Base-by-base conservation (phyloP, 1,140 invertebrate genomes). In the Drosophila kanapiae region DNA sequence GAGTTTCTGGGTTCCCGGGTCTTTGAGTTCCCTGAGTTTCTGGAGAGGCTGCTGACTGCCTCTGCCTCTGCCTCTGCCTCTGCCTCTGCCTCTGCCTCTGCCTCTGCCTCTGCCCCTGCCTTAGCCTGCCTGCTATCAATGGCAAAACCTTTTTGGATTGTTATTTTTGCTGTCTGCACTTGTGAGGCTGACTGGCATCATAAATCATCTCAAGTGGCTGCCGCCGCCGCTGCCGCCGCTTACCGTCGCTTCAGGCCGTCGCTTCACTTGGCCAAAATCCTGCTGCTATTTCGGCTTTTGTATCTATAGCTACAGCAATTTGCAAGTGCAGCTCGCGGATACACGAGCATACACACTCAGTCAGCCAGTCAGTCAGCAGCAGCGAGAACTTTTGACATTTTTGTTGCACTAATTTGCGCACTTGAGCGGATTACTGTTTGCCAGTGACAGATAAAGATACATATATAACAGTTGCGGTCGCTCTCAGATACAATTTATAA, bases 141-240 rank as follows among this genome's bases (percentile, higher is more conserved):
- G 81, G 81, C 81, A 72, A 80, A 72, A 71, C 76, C 81, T 75
- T 77, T 82, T 71, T 63, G 75, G 80, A 74, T 81, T 84, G 77
- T 81, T 84, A 67, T 84, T 80, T 68, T 84, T 60, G 60, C 75
- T 78, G 80, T 86, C 82, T 76, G 79, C 83, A 82, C 83, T 82
- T 76, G 78, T 72, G 72, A 54, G 61, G 61, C 74, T 67, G 74
- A 61, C 80, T 83, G 80, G 84, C 84, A 88, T 88, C 85, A 90
- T 88, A 88, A 88, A 88, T 88, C 84, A 88, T 88, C 81, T 88
- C 85, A 84, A 88, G 84, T 88, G 81, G 83, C 64, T 74, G 70
- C 58, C 48, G 58, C 35, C 38, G 37, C 33, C 13, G 31, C 67
- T 16, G 43, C 37, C 16, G 37, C 11, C 11, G 37, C 23, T 48